These are phyloP conservation scores for Poeciliopsis occidentalis DNA, from an alignment of 2,113 vertebrate species.

Conservation along the genomic window DNA sequence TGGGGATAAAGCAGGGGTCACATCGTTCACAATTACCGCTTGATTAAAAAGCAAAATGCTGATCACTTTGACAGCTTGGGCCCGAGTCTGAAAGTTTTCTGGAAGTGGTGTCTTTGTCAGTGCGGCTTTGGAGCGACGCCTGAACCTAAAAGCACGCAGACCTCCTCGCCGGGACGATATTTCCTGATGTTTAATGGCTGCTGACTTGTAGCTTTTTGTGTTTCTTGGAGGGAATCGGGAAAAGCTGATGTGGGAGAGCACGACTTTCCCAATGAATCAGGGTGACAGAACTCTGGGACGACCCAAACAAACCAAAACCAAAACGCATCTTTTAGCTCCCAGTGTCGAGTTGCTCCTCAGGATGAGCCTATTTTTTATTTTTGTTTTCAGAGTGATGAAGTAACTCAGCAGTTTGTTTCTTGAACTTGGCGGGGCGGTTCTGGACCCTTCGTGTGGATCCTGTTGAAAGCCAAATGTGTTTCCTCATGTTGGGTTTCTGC, in stretches of 20 bases:
- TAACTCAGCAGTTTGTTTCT: background rate
- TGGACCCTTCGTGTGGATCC: conserved; percentile 50
- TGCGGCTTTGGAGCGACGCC: conserved; percentile 50
- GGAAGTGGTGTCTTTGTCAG: conserved; percentile 54
- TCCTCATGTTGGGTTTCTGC: conserved; percentile 64
- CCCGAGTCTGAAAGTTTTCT: conserved; percentile 48
- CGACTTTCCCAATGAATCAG: conserved; percentile 30
- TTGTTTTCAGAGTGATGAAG: conserved; percentile 1
- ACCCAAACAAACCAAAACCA: conserved; percentile 17
- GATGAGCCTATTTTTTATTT: conserved; percentile 28
- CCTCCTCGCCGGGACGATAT: conserved; percentile 28
- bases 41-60: conserved; percentile 51
- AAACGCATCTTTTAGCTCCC: background rate
- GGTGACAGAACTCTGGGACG: background rate
- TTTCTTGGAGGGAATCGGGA: conserved; percentile 45
- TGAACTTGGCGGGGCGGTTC: conserved; percentile 60
- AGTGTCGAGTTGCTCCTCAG: conserved; percentile 15
- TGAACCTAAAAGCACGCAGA: conserved; percentile 20
- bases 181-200: conserved; percentile 45
- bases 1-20: conserved; percentile 25
- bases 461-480: conserved; percentile 53
- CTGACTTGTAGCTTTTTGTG: conserved; percentile 47
- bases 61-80: conserved; percentile 42
- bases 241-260: conserved; percentile 16
- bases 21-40: conserved; percentile 38